Evolutionary conservation across 2,113 vertebrate genomes (phyloP), one percentile per base, ranked within the genome.

Genomic region (Gallinago jamesoni): DNA sequence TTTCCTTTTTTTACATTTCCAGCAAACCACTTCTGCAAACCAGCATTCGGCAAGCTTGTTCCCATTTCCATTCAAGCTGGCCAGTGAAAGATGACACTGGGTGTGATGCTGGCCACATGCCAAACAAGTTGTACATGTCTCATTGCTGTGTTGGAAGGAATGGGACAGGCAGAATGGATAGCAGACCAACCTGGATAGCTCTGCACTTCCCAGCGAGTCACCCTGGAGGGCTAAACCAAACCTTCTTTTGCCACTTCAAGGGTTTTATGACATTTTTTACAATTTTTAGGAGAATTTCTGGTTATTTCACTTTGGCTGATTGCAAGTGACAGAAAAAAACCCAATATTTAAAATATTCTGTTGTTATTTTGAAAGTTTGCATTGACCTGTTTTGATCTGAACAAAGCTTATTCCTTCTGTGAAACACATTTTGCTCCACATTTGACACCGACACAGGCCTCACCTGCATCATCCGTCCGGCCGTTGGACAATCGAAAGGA

Each of bases 401-500:
- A 48, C 35, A n/a, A 25, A 72, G 45, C 19, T 55, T 21, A 31
- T 22, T 17, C 20, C 68, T 41, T 22, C 43, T 41, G 30, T 0
- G 5, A 80, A 74, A 41, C 8, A 25, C 39, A 19, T 10, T 56
- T 24, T 66, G 64, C 35, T 92, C 33, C 47, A 48, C 1, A 1
- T 9, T 24, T 31, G 0, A 0, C 22, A 43, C 41, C 4, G 2
- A 10, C 1, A 0, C 1, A 5, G 70, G 52, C 56, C 96, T 98
- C 97, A 99, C 99, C 99, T 97, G 99, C 98, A 83, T 99, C 99
- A 50, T 99, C 99, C 0, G 99, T 98, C 94, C 99, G 98, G 33
- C 99, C 99, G 6, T 99, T 99, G 89, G 98, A 98, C 97, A 99
- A 97, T 9, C 99, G 98, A 95, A 99, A 99, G 94, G 99, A 99